Base-by-base conservation (phyloP, 2,113 vertebrate genomes). In the Corydoras maculifer region DNA sequence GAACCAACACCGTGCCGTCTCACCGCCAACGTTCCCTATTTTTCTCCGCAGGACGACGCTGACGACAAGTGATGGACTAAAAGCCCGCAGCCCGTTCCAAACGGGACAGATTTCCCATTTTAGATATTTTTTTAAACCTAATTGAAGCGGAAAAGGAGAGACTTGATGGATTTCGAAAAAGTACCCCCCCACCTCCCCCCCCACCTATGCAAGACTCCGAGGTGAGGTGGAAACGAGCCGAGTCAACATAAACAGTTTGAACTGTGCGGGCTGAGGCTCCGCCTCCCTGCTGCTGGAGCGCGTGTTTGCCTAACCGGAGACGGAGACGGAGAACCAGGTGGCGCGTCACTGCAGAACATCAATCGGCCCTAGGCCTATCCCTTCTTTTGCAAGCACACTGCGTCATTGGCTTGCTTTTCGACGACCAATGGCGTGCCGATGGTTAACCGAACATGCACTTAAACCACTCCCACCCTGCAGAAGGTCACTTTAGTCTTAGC, bases 311-410 rank as follows among this genome's bases (percentile, higher is more conserved):
- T 66, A 73, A 49, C 30, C 9, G 57, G 29, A 5, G 43, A 15
- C 15, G 10, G n/a, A 64, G 53, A 35, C 59, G 18, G 69, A 64
- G 10, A n/a, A 9, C 8, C 35, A 43, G 35, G 43, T 15, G 32
- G 30, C 32, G 53, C 54, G 70, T 62, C 62, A 59, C 30, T 58
- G 48, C 32, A 14, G 68, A 59, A 62, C 70, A 62, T 62, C 58
- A 18, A 65, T 74, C 72, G 18, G 51, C 63, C 50, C 62, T 62
- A 2, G 35, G 35, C 35, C 61, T 69, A 73, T 70, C 75, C 66
- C 74, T 58, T 73, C 74, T 64, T 74, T 64, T 54, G 71, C 48
- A 70, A 60, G 63, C 71, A 59, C 49, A 62, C 57, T 29, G 63
- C 74, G 67, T 53, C 69, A 58, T 55, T 53, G 53, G 32, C 61